These are phyloP conservation scores for Hucho hucho DNA, from an alignment of 2,113 vertebrate genomes.

Conservation along the genomic window DNA sequence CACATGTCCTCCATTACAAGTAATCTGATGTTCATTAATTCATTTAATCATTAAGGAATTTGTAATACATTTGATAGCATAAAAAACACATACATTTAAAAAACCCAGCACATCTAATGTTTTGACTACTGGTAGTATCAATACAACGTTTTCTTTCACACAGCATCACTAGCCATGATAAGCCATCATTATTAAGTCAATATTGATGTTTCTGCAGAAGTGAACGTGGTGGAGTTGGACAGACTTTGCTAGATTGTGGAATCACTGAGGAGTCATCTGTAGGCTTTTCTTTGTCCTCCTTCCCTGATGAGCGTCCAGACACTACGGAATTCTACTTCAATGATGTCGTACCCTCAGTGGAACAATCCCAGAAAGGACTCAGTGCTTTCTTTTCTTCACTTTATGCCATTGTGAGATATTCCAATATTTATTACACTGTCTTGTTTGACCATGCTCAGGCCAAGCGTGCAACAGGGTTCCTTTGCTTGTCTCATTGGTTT, in stretches of 20 bases:
- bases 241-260: constrained; percentile 34
- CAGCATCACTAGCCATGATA: not conserved
- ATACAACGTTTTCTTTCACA: not conserved
- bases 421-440: not conserved
- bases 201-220: constrained; percentile 15
- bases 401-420: constrained; percentile 42
- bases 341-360: constrained; percentile 43
- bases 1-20: constrained; percentile 46
- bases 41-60: not conserved
- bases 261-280: constrained; percentile 31
- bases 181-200: not conserved
- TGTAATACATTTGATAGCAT: not conserved
- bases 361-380: constrained; percentile 55
- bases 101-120: too few species aligned
- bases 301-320: not conserved
- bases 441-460: too few species aligned
- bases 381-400: constrained; percentile 58
- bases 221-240: not conserved
- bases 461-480: too few species aligned
- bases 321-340: constrained; percentile 15
- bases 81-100: too few species aligned
- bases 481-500: too few species aligned
- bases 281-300: constrained; percentile 46
- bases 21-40: constrained; percentile 17
- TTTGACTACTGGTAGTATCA: not conserved